Conservation (phyloP, 2,113 vertebrate species). For the Crocuta crocuta region DNA sequence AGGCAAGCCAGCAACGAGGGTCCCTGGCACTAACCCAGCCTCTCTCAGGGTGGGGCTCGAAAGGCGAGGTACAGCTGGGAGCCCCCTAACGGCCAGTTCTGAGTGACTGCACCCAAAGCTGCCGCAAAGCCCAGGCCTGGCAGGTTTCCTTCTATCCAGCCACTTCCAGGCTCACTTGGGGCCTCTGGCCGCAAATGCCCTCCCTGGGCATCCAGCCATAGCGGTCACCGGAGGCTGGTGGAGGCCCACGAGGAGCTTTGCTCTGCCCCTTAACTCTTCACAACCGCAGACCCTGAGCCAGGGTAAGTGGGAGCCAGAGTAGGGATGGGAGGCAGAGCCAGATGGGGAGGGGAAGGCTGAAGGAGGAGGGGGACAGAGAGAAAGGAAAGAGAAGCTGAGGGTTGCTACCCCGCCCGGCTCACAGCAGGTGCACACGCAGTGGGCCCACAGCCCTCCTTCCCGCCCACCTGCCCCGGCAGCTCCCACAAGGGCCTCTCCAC, state of each 20-base stretch:
- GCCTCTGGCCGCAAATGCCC: neutral
- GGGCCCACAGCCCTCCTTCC: neutral
- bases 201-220: neutral
- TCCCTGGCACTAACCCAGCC: neutral
- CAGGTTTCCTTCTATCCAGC: neutral
- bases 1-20: neutral
- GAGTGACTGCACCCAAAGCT: neutral
- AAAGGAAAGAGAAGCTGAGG: constrained; percentile 74
- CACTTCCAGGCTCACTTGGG: neutral
- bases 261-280: neutral
- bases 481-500: neutral
- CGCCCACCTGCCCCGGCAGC: neutral
- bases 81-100: neutral
- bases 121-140: rapidly evolving
- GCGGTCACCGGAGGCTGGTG: neutral
- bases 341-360: neutral
- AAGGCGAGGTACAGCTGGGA: neutral
- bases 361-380: constrained; percentile 18
- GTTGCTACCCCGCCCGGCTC: neutral
- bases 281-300: neutral
- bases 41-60: rapidly evolving
- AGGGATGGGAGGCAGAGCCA: neutral
- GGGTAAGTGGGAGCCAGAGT: neutral
- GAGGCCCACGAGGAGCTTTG: neutral
- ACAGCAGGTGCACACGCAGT: rapidly evolving